A percentile compares a stretch with the other conserved stretches of the same genome.
These are phyloP conservation scores for Heliothis peltigera DNA, from an alignment of 2,888 invertebrate genomes.

Conservation along the genomic window DNA sequence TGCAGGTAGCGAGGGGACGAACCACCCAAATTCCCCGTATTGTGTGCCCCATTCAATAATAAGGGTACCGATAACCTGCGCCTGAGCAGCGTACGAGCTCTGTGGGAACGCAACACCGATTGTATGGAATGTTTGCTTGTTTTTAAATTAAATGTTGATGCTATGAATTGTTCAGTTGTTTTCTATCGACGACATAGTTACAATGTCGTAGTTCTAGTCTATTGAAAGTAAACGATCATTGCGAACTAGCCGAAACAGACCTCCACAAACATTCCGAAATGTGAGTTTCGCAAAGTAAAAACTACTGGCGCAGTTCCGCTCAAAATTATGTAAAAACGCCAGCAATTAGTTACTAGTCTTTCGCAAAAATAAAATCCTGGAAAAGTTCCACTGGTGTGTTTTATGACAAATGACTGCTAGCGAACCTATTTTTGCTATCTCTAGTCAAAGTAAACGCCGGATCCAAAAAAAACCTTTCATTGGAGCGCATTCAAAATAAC, in stretches of 20 bases:
- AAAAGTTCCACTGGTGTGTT: conserved; percentile 17
- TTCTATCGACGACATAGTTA: conserved; percentile 45
- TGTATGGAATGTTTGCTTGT: conserved; percentile 67
- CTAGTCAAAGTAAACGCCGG: conserved; percentile 16
- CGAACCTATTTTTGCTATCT: conserved; percentile 31
- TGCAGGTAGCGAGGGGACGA: conserved; percentile 81
- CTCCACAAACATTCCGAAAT: conserved; percentile 25
- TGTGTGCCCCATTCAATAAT: conserved; percentile 70
- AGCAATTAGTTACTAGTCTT: conserved; percentile 16
- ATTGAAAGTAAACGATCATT: conserved; percentile 46
- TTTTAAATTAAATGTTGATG: conserved; percentile 66
- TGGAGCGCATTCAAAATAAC: conserved; percentile 25
- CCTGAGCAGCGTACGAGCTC: conserved; percentile 64
- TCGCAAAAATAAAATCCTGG: conserved; percentile 10
- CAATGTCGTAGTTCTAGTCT: conserved; percentile 37
- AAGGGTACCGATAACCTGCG: conserved; percentile 67
- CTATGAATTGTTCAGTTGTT: conserved; percentile 60
- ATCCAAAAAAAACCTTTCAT: conserved; percentile 6
- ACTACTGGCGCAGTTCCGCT: conserved; percentile 12
- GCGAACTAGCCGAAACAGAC: conserved; percentile 20
- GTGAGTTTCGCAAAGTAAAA: conserved; percentile 8
- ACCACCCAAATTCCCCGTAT: conserved; percentile 79
- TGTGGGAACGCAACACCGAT: conserved; percentile 60
- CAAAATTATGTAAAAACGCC: conserved; percentile 17
- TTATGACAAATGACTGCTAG: conserved; percentile 29